These are phyloP conservation scores for Lordiphosa andalusiaca DNA, from an alignment of 2,888 invertebrate species.

Conservation along the genomic window DNA sequence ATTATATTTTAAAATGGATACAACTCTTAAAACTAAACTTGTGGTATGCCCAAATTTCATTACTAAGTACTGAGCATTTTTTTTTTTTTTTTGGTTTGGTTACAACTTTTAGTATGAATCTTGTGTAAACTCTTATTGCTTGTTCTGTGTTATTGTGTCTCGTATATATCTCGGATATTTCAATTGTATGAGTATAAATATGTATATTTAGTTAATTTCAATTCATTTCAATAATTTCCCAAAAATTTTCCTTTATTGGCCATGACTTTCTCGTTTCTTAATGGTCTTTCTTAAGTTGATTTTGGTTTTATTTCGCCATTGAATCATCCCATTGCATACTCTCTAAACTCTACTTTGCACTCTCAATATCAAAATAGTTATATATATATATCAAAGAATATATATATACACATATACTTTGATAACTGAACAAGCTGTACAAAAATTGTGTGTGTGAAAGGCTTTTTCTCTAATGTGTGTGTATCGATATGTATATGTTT, in stretches of 20 bases:
- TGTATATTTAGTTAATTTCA: constrained; percentile 2
- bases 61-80: constrained; percentile 18
- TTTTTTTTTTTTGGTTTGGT: too few relatives aligned
- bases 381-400: constrained; percentile 35
- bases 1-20: too few relatives aligned
- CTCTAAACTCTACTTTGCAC: constrained; percentile 1
- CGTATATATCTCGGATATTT: constrained; percentile 6
- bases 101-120: constrained; percentile 8
- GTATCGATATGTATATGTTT: constrained; percentile 20
- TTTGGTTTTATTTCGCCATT: too few relatives aligned
- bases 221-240: too few relatives aligned
- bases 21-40: neutral
- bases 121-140: constrained; percentile 20
- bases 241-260: too few relatives aligned
- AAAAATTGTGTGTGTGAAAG: constrained; percentile 27
- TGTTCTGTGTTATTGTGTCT: constrained; percentile 24
- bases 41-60: too few relatives aligned
- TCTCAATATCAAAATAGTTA: constrained; percentile 27
- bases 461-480: constrained; percentile 21
- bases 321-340: too few relatives aligned
- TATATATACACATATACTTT: constrained; percentile 35
- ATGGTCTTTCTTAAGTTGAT: too few relatives aligned
- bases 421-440: constrained; percentile 36
- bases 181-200: constrained; percentile 28
- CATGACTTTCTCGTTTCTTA: too few relatives aligned